Evolutionary conservation across 2,888 invertebrate genomes (phyloP).

Genomic region (Hoplodrina blanda): DNA sequence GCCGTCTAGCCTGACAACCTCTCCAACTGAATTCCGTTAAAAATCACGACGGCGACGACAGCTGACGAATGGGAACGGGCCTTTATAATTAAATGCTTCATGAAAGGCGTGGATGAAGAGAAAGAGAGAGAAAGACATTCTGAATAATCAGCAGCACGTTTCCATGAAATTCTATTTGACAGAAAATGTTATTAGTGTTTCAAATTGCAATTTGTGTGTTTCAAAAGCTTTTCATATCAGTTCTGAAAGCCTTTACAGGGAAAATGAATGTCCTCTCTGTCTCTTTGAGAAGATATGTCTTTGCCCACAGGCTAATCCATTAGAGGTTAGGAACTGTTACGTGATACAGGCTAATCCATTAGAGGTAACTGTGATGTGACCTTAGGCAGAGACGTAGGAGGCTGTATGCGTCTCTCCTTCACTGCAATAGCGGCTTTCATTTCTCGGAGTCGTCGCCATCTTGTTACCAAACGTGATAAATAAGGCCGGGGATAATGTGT

Average conservation of each 20-base stretch:
- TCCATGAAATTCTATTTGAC: neutral
- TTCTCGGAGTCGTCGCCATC: neutral
- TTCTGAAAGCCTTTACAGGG: neutral
- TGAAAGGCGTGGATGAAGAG: neutral
- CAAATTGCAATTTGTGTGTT: neutral
- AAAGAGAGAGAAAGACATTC: too few relatives aligned
- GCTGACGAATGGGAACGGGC: neutral
- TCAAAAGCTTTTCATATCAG: neutral
- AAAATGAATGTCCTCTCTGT: neutral
- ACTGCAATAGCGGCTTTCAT: neutral
- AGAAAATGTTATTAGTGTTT: neutral
- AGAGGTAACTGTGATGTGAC: neutral
- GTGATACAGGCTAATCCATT: conserved; percentile 3
- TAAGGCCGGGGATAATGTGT: too few relatives aligned
- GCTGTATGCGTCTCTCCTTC: neutral
- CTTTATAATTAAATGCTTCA: neutral
- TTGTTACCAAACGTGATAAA: conserved; percentile 1
- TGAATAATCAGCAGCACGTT: neutral
- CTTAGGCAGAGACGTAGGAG: too few relatives aligned
- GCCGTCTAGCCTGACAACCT: too few relatives aligned
- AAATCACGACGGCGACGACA: neutral
- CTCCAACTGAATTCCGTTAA: neutral
- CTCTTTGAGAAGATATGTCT: neutral
- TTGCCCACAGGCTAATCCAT: neutral
- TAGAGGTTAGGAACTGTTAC: neutral